These are phyloP conservation scores for Theocolax elegans DNA, from an alignment of 1,140 invertebrate genomes.

Conservation along the genomic window DNA sequence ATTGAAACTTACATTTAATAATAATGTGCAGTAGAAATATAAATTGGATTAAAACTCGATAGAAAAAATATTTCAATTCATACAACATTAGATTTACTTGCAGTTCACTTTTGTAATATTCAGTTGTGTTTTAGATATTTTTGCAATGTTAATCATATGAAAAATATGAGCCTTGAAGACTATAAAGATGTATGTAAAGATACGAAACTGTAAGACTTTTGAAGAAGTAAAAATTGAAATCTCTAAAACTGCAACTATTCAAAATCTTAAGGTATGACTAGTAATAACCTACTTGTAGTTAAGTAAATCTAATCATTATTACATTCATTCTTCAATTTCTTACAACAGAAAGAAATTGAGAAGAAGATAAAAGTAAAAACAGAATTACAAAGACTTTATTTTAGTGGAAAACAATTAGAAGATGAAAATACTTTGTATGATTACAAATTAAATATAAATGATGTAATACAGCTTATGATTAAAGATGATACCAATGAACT, in stretches of 20 bases:
- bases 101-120: too few species aligned
- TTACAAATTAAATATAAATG: slow-evolving; percentile 82
- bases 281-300: neutral
- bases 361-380: slow-evolving; percentile 71
- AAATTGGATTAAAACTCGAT: too few species aligned
- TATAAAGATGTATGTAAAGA: slow-evolving; percentile 71
- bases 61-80: too few species aligned
- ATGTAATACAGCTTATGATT: slow-evolving; percentile 77
- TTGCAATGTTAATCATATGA: too few species aligned
- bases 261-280: slow-evolving; percentile 63
- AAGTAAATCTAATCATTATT: neutral
- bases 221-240: slow-evolving; percentile 65
- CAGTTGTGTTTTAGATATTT: too few species aligned
- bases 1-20: too few species aligned
- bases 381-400: slow-evolving; percentile 77
- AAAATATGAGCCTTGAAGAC: too few species aligned
- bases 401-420: slow-evolving; percentile 82
- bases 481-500: neutral
- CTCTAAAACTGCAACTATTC: slow-evolving; percentile 70
- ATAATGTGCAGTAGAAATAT: too few species aligned
- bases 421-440: slow-evolving; percentile 81
- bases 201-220: slow-evolving; percentile 70
- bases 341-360: slow-evolving; percentile 61
- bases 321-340: neutral
- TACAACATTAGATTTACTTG: too few species aligned